Base-by-base conservation (phyloP, 2,797 vertebrate species). In the Chloroceryle amazona region DNA sequence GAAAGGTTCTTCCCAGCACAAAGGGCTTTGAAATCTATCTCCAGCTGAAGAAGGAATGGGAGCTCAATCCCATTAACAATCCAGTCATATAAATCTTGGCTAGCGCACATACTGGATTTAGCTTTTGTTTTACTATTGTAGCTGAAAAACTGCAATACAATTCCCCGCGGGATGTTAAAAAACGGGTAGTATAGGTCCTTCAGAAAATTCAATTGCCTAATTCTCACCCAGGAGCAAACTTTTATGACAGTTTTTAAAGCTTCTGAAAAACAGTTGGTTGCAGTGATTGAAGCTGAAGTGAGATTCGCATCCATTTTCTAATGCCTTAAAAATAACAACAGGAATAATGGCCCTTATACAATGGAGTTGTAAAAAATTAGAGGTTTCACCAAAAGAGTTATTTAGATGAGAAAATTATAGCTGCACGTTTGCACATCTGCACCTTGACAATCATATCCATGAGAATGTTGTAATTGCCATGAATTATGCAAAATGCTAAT, bases 401-500 rank as follows among this genome's bases (percentile, higher is more conserved):
- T 97, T 98, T 97, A 98, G 97, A 98, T 97, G 97, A 97, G 92
- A 96, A 98, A 98, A 98, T 98, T 97, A 98, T 96, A 97, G 95
- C 92, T 96, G 97, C 96, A 93, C 94, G 80, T 98, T 98, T 97
- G 93, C 96, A 98, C 98, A 98, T 98, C 97, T 98, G 98, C 95
- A 98, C 97, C 97, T 97, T 98, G 97, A 98, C 97, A 98, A 98
- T 98, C 97, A 98, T 97, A 98, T 96, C 95, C 96, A 98, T 89
- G 89, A 98, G 91, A 91, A 89, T 86, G 95, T 97, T 97, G 97
- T 96, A 97, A 98, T 98, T 98, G 94, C 86, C 97, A 98, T 98
- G 97, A 98, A 98, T 98, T 98, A 98, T 98, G 98, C 96, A 98
- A 98, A 98, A 98, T 98, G 96, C 95, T 98, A 98, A 98, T 98